Percentiles rank a stretch among this genome's conserved stretches.
phyloP scores from a whole-genome alignment of 1,140 invertebrate species.

The Trichomalopsis sarcophagae region DNA sequence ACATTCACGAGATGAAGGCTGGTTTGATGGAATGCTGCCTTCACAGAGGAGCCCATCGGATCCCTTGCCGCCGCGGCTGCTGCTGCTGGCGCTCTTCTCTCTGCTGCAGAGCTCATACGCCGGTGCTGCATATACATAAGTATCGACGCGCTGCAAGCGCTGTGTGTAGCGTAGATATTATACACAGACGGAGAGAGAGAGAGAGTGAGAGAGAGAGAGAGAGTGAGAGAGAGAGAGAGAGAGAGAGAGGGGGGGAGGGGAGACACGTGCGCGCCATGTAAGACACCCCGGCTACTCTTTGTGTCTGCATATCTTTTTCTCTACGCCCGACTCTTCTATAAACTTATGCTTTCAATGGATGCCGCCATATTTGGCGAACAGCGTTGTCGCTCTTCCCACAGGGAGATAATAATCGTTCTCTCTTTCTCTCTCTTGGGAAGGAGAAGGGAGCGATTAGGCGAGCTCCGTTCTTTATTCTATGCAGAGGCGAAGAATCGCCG shows the following conservation, averaged over 20 bases:
- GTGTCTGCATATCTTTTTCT: slow-evolving; percentile 3
- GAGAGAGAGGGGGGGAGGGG: no score
- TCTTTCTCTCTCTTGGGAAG: not conserved
- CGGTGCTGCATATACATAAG: slow-evolving; percentile 42
- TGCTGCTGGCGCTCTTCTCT: slow-evolving; percentile 28
- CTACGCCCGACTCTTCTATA: not conserved
- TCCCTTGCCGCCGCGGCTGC: slow-evolving; percentile 29
- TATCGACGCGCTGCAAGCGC: slow-evolving; percentile 42
- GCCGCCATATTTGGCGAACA: slow-evolving; percentile 15
- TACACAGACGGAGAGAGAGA: not conserved
- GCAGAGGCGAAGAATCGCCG: not conserved
- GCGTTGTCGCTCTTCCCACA: not conserved
- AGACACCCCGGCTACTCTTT: slow-evolving; percentile 17
- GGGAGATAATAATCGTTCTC: slow-evolving; percentile 25
- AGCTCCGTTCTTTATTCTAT: not conserved
- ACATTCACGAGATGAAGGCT: slow-evolving; percentile 67
- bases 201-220: no score
- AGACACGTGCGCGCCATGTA: slow-evolving; percentile 25
- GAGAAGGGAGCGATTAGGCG: not conserved
- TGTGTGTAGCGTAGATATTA: not conserved
- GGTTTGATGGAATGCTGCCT: slow-evolving; percentile 71
- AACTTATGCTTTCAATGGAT: not conserved
- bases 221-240: no score
- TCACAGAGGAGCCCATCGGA: slow-evolving; percentile 53
- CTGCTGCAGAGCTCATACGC: slow-evolving; percentile 6